Conservation (phyloP, 2,888 invertebrate genomes). For the Lasioglossum oenotherae region DNA sequence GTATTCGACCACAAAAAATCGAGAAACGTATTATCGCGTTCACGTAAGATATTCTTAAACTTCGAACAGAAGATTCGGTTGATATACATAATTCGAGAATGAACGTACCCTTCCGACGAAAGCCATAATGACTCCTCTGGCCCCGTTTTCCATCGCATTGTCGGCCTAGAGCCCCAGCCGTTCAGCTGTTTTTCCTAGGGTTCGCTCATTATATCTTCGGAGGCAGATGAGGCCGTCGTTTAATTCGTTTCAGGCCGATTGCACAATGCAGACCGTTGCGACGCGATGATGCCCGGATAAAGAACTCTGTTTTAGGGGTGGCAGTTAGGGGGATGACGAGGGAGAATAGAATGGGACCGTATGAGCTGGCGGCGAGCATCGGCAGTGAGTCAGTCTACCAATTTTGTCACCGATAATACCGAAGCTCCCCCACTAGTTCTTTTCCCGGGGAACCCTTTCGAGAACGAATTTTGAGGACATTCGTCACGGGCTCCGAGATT, state of each 20-base stretch:
- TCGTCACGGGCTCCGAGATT: neutral
- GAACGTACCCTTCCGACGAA: neutral
- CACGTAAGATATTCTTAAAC: too few relatives aligned
- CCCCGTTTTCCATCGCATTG: neutral
- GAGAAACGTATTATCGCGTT: too few relatives aligned
- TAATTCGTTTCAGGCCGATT: conserved; percentile 63
- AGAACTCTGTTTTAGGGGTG: conserved; percentile 58
- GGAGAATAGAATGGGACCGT: conserved; percentile 43
- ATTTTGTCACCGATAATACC: conserved; percentile 58
- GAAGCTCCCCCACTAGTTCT: neutral
- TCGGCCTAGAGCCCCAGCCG: neutral
- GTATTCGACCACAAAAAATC: too few relatives aligned
- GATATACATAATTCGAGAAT: neutral
- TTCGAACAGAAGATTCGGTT: neutral
- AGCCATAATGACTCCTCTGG: neutral
- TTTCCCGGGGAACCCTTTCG: conserved; percentile 34
- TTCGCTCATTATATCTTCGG: neutral
- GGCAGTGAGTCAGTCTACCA: conserved; percentile 64
- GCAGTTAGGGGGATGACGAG: conserved; percentile 63
- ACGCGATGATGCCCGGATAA: conserved; percentile 56
- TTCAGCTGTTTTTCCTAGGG: conserved; percentile 14
- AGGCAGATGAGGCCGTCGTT: conserved; percentile 36
- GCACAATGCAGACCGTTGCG: conserved; percentile 42
- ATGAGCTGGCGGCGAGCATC: conserved; percentile 64
- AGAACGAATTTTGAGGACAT: neutral